A percentile compares a stretch with the other conserved stretches of the same genome.
Evolutionary conservation across 53 echinoderm and acorn worm genomes (phyloP).

Genomic region (Mesocentrotus franciscanus): DNA sequence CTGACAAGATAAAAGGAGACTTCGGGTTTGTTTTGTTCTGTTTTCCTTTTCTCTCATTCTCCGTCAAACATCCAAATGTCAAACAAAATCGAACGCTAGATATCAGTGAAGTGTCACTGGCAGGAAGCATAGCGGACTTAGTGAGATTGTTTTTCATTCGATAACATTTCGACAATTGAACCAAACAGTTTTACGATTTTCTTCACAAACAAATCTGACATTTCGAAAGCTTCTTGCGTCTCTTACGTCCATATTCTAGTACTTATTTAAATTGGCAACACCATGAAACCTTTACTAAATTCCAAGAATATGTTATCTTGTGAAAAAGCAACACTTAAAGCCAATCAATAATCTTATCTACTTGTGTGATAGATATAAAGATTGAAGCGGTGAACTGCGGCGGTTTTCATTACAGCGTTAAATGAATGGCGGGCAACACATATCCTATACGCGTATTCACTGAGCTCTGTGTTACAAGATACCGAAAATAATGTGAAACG

Average conservation of each 20-base stretch:
- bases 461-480: too few species aligned
- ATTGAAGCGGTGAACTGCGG: too few species aligned
- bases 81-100: neutral
- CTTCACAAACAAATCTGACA: conserved; percentile 1
- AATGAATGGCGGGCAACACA: too few species aligned
- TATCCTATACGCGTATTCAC: too few species aligned
- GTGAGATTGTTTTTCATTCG: neutral
- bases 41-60: neutral
- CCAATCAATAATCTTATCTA: neutral
- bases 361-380: too few species aligned
- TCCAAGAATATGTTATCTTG: neutral
- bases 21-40: neutral
- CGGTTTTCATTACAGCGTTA: too few species aligned
- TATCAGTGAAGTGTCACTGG: neutral
- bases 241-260: neutral
- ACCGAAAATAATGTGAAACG: too few species aligned
- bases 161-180: neutral
- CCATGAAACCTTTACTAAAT: neutral
- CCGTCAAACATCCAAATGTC: neutral
- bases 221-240: neutral
- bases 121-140: neutral
- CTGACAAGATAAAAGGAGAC: neutral
- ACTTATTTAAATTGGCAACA: neutral
- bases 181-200: neutral
- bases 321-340: neutral